Base-by-base conservation (phyloP, 2,113 vertebrate species). In the Clupea harengus region DNA sequence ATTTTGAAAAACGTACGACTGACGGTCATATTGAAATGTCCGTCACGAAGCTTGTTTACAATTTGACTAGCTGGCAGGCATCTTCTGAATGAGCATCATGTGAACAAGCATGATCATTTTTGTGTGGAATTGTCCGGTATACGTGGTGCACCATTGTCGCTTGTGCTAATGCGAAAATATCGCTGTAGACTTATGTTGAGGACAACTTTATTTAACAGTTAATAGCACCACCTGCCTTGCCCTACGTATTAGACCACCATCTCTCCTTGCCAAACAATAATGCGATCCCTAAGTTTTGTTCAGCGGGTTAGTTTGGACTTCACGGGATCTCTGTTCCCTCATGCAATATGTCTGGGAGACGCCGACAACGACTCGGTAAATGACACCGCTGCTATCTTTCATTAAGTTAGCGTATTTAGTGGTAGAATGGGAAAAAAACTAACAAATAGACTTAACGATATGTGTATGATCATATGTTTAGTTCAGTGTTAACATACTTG, bases 321-420 rank as follows among this genome's bases (percentile, higher is more conserved):
- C 82, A 92, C 95, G 1, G 97, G 97, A 18, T 97, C 96, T 45
- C 94, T 99, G 72, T 98, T 99, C 87, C 97, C 98, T 8, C 96
- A 97, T 20, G 98, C 97, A 0, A 95, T 99, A 72, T 98, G 98
- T 89, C 93, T 99, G 7, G 98, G 97, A 83, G 97, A 99, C 45
- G 97, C 96, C 0, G 98, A 99, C 88, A 99, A 99, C 85, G 97
- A 99, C 88, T 89, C 95, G 91, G 98, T 99, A 87, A 90, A 54
- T 13, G 1, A 81, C 13, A 54, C 4, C 47, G 6, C 10, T 6
- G 6, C 6, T 8, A 6, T 49, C 10, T 6, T n/a, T n/a, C n/a
- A n/a, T n/a, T n/a, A n/a, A n/a, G n/a, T n/a, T n/a, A n/a, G n/a
- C n/a, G n/a, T n/a, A n/a, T n/a, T n/a, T n/a, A n/a, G n/a, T n/a